Conservation (phyloP, 2,797 vertebrate species). For the Sebastes jordani region DNA sequence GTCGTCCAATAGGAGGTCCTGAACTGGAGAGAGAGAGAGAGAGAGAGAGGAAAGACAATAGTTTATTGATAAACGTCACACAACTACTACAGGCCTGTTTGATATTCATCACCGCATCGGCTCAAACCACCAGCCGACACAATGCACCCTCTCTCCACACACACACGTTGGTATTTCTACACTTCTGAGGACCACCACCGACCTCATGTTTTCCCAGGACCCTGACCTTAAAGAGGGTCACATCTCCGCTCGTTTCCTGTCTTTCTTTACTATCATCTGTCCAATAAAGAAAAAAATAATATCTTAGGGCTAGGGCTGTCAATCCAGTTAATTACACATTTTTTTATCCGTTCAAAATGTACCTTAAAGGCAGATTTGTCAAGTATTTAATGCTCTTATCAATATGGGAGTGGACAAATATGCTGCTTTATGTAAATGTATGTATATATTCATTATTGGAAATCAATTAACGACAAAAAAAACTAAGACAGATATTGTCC, state of each 20-base stretch:
- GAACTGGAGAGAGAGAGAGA: constrained; percentile 8
- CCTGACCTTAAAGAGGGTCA: neutral
- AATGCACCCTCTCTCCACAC: constrained; percentile 45
- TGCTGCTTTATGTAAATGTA: no score
- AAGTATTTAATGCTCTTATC: no score
- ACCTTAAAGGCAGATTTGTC: no score
- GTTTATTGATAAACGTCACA: constrained; percentile 57
- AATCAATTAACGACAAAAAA: no score
- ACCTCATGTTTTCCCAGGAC: neutral
- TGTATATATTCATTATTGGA: no score
- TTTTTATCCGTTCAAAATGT: no score
- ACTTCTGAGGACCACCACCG: neutral
- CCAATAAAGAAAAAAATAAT: no score
- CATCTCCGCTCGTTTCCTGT: neutral
- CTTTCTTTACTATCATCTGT: neutral
- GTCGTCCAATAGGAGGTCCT: constrained; percentile 33
- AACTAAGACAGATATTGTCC: no score
- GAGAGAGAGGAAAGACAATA: constrained; percentile 44
- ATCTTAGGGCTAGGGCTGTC: no score
- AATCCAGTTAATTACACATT: no score
- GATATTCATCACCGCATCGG: constrained; percentile 52
- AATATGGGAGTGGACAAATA: no score
- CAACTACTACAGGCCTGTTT: constrained; percentile 53
- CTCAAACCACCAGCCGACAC: constrained; percentile 48
- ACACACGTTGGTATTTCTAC: neutral